Conservation (phyloP, 2,888 invertebrate genomes). For the Ochropleura plecta region DNA sequence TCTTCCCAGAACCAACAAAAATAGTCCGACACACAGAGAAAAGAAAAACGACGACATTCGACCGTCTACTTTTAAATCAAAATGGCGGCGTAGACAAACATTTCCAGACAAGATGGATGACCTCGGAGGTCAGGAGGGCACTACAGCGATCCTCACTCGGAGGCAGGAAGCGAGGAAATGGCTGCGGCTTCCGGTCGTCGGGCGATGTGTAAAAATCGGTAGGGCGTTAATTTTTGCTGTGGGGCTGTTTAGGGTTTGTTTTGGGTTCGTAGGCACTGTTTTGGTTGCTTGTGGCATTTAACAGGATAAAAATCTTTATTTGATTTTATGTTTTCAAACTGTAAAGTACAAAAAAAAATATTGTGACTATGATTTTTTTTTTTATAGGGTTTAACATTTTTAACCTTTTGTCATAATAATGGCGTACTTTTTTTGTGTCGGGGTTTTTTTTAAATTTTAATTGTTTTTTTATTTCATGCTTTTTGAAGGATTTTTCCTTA, state of each 20-base stretch:
- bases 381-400: too few relatives aligned
- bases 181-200: constrained; percentile 73
- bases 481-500: too few relatives aligned
- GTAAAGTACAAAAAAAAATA: too few relatives aligned
- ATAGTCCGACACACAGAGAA: constrained; percentile 1
- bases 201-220: constrained; percentile 67
- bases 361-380: too few relatives aligned
- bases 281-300: background rate
- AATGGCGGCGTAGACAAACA: constrained; percentile 69
- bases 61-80: constrained; percentile 68
- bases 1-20: constrained; percentile 16
- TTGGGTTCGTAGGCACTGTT: background rate
- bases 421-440: too few relatives aligned
- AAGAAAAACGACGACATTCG: constrained; percentile 24
- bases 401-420: too few relatives aligned
- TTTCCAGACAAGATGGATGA: constrained; percentile 75
- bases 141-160: constrained; percentile 75
- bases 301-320: too few relatives aligned
- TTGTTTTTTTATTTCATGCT: too few relatives aligned
- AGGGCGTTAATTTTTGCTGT: constrained; percentile 68
- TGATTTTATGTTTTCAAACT: too few relatives aligned
- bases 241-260: constrained; percentile 43
- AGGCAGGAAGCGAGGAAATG: constrained; percentile 78
- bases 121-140: constrained; percentile 69
- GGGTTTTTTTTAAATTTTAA: too few relatives aligned